Evolutionary conservation across 1,140 invertebrate genomes (phyloP), one percentile per base, ranked within the genome.

Genomic region (Oedothorax gibbosus): DNA sequence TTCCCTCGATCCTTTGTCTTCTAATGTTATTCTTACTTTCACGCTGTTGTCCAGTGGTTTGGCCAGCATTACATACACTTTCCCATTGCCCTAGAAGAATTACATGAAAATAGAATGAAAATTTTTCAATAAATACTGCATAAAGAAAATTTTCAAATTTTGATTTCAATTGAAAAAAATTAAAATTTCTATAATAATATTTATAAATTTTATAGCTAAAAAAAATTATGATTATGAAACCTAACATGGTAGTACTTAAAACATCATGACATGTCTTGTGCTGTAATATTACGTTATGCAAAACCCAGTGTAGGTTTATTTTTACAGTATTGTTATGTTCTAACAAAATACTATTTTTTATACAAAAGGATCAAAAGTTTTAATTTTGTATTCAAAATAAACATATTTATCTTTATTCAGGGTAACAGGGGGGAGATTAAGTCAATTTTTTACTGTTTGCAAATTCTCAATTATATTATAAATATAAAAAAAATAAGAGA

Each of bases 21-120:
- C 84, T 11, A 87, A 51, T 10, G 85, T 71, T 53, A 87, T 71
- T 60, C 56, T 51, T 49, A 87, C 51, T 21, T 71, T 77, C 21
- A 82, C 72, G 56, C 54, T 86, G 8, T 56, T 20, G 7, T 69
- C 62, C 15, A 96, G 90, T 0, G 95, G 95, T 86, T 95, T 94
- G 73, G 94, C 94, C 81, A 96, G 90, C 73, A 96, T 90, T 68
- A 94, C 93, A 88, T 96, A 93, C n/a, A 96, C 93, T 88, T 94
- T 94, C 88, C 93, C 96, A 88, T 96, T 95, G 56, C 95, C 95
- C 94, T 95, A 88, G 71, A 89, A 89, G 84, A 82, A 76, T 72
- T 78, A 82, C 89, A 87, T 35, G 51, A 71, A 69, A 18, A 68
- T 14, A 10, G 57, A 49, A 57, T 53, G 20, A 71, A 20, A 6